phyloP scores from a whole-genome alignment of 2,888 invertebrate species.

The Heliconius hortense region DNA sequence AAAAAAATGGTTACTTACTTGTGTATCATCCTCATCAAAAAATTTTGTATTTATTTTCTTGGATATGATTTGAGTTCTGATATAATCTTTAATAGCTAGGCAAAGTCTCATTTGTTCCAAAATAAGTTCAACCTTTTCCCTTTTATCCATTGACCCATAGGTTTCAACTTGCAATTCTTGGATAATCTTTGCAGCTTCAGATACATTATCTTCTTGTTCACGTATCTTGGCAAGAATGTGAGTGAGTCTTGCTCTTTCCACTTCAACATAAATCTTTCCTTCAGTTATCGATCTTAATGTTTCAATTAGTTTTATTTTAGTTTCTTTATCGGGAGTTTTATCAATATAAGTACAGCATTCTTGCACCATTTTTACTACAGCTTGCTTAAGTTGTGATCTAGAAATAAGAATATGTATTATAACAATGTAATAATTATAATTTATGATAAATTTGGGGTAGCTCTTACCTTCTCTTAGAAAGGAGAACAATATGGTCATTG shows the following conservation, averaged over 20 bases:
- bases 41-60: constrained; percentile 99
- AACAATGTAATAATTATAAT: not conserved
- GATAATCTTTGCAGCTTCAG: constrained; percentile 95
- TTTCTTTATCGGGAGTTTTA: constrained; percentile 94
- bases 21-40: constrained; percentile 92
- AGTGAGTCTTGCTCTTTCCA: constrained; percentile 97
- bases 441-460: constrained; percentile 3
- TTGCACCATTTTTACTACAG: constrained; percentile 98
- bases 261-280: constrained; percentile 99
- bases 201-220: constrained; percentile 90
- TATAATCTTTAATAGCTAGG: constrained; percentile 96
- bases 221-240: constrained; percentile 93
- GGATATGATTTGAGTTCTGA: constrained; percentile 98
- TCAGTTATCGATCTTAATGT: constrained; percentile 97
- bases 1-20: constrained; percentile 60
- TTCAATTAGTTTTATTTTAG: constrained; percentile 96
- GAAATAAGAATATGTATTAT: constrained; percentile 16
- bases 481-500: constrained; percentile 94
- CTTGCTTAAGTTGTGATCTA: constrained; percentile 96
- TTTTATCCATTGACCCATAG: constrained; percentile 99
- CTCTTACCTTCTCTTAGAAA: constrained; percentile 91
- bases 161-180: constrained; percentile 98
- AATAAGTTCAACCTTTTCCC: constrained; percentile 97
- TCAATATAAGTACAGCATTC: constrained; percentile 97
- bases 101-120: constrained; percentile 99